Evolutionary conservation across 1,140 invertebrate genomes (phyloP).

Genomic region (Phenacoccus solenopsis): DNA sequence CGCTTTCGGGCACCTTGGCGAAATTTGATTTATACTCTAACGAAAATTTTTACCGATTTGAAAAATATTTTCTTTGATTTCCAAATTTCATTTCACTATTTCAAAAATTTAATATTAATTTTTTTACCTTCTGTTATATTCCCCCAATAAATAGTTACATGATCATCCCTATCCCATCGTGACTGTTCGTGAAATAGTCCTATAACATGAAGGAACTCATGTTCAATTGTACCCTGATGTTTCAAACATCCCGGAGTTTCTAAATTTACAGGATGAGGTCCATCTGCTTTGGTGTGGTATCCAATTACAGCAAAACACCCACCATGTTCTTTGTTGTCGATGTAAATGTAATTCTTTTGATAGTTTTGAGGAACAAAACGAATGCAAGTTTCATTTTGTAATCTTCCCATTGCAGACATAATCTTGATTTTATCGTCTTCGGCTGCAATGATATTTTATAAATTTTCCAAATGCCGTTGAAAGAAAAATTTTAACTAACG

Average conservation of each 20-base stretch:
- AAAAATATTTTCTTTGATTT: too few species aligned
- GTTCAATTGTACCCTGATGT: slow-evolving; percentile 35
- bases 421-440: slow-evolving; percentile 21
- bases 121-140: slow-evolving; percentile 37
- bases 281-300: slow-evolving; percentile 20
- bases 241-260: slow-evolving; percentile 25
- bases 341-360: slow-evolving; percentile 31
- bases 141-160: slow-evolving; percentile 35
- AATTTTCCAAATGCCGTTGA: too few species aligned
- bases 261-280: slow-evolving; percentile 26
- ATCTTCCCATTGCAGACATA: slow-evolving; percentile 23
- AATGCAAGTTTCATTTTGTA: slow-evolving; percentile 33
- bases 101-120: slow-evolving; percentile 5
- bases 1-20: slow-evolving; percentile 41
- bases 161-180: slow-evolving; percentile 34
- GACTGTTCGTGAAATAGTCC: slow-evolving; percentile 38
- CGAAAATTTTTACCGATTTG: neutral
- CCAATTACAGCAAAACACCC: slow-evolving; percentile 30
- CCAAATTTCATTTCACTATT: too few species aligned
- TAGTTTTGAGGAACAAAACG: slow-evolving; percentile 32
- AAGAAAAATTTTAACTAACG: neutral
- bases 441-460: slow-evolving; percentile 19
- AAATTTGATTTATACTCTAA: slow-evolving; percentile 52
- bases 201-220: slow-evolving; percentile 38
- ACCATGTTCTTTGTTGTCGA: slow-evolving; percentile 21